These are phyloP conservation scores for Pararge aegeria DNA, from an alignment of 1,140 invertebrate genomes.

Conservation along the genomic window DNA sequence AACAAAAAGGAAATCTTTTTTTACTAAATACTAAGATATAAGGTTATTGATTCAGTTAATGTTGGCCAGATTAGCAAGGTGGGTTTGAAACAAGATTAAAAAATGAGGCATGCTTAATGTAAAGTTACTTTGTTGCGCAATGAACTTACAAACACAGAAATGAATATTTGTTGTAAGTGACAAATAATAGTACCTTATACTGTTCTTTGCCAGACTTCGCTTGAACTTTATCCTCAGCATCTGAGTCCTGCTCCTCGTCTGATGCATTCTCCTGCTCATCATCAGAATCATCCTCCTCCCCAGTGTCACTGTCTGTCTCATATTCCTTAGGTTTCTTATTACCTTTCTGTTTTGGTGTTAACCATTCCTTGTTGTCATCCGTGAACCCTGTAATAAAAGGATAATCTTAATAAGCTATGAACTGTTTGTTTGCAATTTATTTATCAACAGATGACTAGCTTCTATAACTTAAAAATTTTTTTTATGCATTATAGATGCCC, in stretches of 20 bases:
- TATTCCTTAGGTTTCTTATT: constrained; percentile 41
- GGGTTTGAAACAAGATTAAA: no score
- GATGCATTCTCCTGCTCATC: constrained; percentile 27
- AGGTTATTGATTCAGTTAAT: no score
- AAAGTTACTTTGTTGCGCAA: no score
- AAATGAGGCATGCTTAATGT: no score
- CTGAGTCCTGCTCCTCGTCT: constrained; percentile 34
- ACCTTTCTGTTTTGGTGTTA: constrained; percentile 81
- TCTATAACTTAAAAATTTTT: no score
- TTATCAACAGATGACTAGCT: no score
- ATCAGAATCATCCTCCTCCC: constrained; percentile 27
- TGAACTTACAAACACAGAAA: no score
- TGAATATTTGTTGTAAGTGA: no score
- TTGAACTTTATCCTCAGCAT: constrained; percentile 45
- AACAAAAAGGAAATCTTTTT: no score
- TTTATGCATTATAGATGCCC: no score
- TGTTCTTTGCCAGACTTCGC: constrained; percentile 49
- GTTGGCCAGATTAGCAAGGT: no score
- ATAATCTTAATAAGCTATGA: not conserved
- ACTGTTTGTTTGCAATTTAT: not conserved
- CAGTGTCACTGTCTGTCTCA: constrained; percentile 38
- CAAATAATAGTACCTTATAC: constrained; percentile 51
- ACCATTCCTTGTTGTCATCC: constrained; percentile 86
- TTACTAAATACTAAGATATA: no score
- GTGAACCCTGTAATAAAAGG: constrained; percentile 77